These are phyloP conservation scores for Lucifuga dentata DNA, from an alignment of 2,113 vertebrate genomes.

Conservation along the genomic window DNA sequence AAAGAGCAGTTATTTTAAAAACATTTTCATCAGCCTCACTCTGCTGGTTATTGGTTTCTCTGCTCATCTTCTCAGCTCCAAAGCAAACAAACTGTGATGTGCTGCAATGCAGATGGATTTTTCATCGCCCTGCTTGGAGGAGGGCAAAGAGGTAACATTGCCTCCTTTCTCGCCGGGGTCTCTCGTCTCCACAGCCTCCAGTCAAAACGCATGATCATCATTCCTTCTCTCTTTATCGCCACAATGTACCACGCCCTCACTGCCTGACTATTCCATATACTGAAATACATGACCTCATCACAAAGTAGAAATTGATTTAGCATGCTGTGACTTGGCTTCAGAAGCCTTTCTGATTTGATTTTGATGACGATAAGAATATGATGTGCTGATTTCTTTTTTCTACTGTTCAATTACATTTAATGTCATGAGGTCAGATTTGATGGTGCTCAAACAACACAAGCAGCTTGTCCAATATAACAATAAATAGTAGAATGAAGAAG, in stretches of 20 bases:
- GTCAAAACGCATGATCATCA: conserved; percentile 78
- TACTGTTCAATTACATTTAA: conserved; percentile 54
- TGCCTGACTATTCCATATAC: conserved; percentile 74
- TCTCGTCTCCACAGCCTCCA: conserved; percentile 73
- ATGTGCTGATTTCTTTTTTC: conserved; percentile 55
- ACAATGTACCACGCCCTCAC: conserved; percentile 58
- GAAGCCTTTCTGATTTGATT: conserved; percentile 62
- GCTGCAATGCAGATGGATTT: conserved; percentile 81
- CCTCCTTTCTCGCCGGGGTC: conserved; percentile 54
- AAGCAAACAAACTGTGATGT: conserved; percentile 69
- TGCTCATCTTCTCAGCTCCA: conserved; percentile 52
- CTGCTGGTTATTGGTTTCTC: conserved; percentile 36
- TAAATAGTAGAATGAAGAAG: conserved; percentile 50
- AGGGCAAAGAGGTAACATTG: conserved; percentile 71
- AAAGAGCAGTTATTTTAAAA: conserved; percentile 23
- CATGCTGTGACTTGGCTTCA: conserved; percentile 69
- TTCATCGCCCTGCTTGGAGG: conserved; percentile 71
- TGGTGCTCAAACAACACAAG: conserved; percentile 52
- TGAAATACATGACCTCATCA: conserved; percentile 82
- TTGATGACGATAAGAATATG: conserved; percentile 61
- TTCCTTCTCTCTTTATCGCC: conserved; percentile 75
- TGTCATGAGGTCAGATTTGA: conserved; percentile 56
- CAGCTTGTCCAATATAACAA: conserved; percentile 33
- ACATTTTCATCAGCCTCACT: conserved; percentile 45
- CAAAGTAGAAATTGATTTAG: conserved; percentile 79